Conservation (phyloP, 2,797 vertebrate genomes). For the Microcaecilia unicolor region DNA sequence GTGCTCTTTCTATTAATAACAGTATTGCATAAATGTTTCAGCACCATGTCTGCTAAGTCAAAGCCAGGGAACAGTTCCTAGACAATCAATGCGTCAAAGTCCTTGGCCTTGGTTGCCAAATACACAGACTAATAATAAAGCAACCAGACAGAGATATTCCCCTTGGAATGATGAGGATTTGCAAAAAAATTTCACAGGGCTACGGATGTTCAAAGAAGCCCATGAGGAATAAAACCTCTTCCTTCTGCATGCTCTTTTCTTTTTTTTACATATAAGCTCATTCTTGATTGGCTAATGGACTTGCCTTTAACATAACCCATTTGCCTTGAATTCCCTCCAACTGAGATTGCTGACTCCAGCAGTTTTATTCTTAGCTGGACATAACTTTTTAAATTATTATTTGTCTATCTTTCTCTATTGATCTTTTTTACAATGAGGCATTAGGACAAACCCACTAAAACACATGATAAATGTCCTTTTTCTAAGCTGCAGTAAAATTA, state of each 20-base stretch:
- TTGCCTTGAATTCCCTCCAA: constrained; percentile 1
- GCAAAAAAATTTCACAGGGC: constrained; percentile 27
- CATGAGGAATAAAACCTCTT: constrained; percentile 20
- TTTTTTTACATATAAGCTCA: not conserved
- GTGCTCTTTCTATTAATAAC: constrained; percentile 39
- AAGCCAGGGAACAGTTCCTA: constrained; percentile 33
- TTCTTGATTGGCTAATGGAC: constrained; percentile 10
- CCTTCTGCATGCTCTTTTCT: constrained; percentile 19
- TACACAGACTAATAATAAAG: constrained; percentile 35
- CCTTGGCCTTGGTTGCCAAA: constrained; percentile 43
- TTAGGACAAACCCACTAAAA: too few relatives aligned
- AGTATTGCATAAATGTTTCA: constrained; percentile 32
- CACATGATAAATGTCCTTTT: too few relatives aligned
- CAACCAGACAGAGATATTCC: constrained; percentile 28
- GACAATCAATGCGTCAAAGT: constrained; percentile 27
- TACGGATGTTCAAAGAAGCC: constrained; percentile 25
- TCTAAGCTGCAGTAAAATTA: too few relatives aligned
- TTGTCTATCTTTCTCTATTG: too few relatives aligned
- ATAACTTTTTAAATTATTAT: too few relatives aligned
- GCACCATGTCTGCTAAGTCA: constrained; percentile 20
- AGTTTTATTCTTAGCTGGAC: too few relatives aligned
- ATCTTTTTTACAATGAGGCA: too few relatives aligned
- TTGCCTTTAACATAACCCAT: constrained; percentile 1
- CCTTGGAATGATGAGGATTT: constrained; percentile 26
- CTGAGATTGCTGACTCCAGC: constrained; percentile 8